phyloP scores from a whole-genome alignment of 2,888 invertebrate species.

The Cataglyphis albicans region DNA sequence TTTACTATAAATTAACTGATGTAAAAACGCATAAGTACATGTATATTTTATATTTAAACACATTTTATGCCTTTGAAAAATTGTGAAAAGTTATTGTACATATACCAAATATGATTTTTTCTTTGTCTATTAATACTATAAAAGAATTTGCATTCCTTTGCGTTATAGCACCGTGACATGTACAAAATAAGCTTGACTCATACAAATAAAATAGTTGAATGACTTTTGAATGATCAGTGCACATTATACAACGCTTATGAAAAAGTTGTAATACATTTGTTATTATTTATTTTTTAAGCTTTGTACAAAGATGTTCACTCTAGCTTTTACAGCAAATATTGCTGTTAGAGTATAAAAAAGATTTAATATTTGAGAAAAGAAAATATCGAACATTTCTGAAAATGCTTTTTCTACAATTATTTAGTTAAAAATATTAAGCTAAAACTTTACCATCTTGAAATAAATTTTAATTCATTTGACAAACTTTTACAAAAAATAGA shows the following conservation, averaged over 20 bases:
- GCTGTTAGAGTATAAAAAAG: not conserved
- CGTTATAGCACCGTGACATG: constrained; percentile 74
- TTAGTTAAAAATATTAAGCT: not conserved
- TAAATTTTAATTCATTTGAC: not conserved
- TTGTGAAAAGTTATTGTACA: constrained; percentile 67
- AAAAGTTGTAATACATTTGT: constrained; percentile 14
- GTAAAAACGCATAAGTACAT: constrained; percentile 30
- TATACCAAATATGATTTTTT: constrained; percentile 59
- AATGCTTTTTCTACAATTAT: constrained; percentile 13
- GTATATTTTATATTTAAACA: constrained; percentile 44
- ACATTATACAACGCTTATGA: constrained; percentile 13
- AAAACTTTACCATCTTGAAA: not conserved
- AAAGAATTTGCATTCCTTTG: constrained; percentile 70
- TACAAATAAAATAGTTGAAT: constrained; percentile 62
- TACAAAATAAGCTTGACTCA: constrained; percentile 72
- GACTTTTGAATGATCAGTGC: constrained; percentile 21
- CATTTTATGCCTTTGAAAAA: constrained; percentile 58
- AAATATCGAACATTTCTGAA: constrained; percentile 12
- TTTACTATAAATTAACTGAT: constrained; percentile 60
- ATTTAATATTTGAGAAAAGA: not conserved
- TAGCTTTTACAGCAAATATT: constrained; percentile 24
- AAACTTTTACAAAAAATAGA: not conserved
- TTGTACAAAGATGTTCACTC: constrained; percentile 17
- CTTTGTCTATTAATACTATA: constrained; percentile 59
- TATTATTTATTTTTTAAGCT: constrained; percentile 9